phyloP scores from a whole-genome alignment of 2,797 vertebrate genomes.

The Sebastes taczanowskii region DNA sequence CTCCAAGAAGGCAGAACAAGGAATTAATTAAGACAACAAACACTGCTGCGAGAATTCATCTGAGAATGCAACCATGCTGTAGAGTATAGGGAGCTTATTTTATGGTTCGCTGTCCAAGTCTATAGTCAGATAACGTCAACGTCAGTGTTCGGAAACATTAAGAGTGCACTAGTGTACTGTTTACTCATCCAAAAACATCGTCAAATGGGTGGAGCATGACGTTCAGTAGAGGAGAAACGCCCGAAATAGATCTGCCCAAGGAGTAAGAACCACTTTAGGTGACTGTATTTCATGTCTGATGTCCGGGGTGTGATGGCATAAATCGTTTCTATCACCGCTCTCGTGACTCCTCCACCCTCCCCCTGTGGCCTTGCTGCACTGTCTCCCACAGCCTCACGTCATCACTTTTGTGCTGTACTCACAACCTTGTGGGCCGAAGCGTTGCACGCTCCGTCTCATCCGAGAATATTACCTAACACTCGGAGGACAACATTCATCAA shows the following conservation, averaged over 20 bases:
- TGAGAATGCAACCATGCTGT: background rate
- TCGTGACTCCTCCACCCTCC: slow-evolving; percentile 18
- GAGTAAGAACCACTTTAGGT: background rate
- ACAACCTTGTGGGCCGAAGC: slow-evolving; percentile 76
- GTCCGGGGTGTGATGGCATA: background rate
- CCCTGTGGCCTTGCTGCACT: slow-evolving; percentile 39
- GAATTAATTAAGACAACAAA: slow-evolving; percentile 20
- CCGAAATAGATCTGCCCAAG: background rate
- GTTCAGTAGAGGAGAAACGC: background rate
- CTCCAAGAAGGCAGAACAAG: background rate
- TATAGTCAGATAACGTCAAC: background rate
- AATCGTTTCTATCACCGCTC: slow-evolving; percentile 26
- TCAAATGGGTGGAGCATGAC: background rate
- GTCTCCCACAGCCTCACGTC: slow-evolving; percentile 50
- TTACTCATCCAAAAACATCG: background rate
- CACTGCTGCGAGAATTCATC: background rate
- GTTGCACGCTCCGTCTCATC: slow-evolving; percentile 66
- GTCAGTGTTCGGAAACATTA: background rate
- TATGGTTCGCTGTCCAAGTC: background rate
- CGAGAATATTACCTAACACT: slow-evolving; percentile 78
- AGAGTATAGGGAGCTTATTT: slow-evolving; percentile 12
- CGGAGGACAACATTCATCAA: slow-evolving; percentile 83
- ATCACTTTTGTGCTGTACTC: slow-evolving; percentile 67
- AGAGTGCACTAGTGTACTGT: background rate
- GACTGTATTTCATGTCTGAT: background rate